A percentile compares a stretch with the other conserved stretches of the same genome.
phyloP scores from a whole-genome alignment of 1,140 invertebrate species.

The Zaprionus tsacasi region DNA sequence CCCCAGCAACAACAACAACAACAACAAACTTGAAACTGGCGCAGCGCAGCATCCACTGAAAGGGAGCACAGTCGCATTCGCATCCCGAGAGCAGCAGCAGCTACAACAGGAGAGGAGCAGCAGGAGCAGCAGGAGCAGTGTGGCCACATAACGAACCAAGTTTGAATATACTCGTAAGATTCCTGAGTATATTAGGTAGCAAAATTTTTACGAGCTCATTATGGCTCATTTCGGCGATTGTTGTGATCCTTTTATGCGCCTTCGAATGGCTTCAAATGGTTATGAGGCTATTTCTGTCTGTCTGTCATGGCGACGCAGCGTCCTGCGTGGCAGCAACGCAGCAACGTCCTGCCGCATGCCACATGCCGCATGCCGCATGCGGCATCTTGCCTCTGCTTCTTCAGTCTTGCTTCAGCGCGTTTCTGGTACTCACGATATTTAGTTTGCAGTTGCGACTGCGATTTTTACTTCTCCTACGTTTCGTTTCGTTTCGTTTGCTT shows the following conservation, averaged over 20 bases:
- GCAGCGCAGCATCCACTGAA: slow-evolving; percentile 28
- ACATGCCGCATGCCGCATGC: slow-evolving; percentile 24
- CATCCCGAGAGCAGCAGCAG: slow-evolving; percentile 27
- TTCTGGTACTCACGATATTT: slow-evolving; percentile 60
- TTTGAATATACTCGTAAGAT: slow-evolving; percentile 83
- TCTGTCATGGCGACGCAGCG: slow-evolving; percentile 65
- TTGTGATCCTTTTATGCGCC: slow-evolving; percentile 84
- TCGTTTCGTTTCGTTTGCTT: slow-evolving; percentile 45
- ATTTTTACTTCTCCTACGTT: slow-evolving; percentile 73
- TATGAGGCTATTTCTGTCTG: slow-evolving; percentile 83
- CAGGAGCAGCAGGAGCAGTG: slow-evolving; percentile 13
- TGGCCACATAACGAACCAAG: slow-evolving; percentile 74
- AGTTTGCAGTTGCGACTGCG: slow-evolving; percentile 81
- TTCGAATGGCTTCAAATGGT: slow-evolving; percentile 84
- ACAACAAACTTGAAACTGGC: slow-evolving; percentile 31
- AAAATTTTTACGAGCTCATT: slow-evolving; percentile 85
- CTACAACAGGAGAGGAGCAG: slow-evolving; percentile 22
- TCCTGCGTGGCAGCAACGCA: slow-evolving; percentile 25
- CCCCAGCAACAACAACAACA: neutral
- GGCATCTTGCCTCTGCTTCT: neutral
- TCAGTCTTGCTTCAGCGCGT: neutral
- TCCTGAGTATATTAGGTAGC: slow-evolving; percentile 84
- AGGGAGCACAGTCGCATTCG: slow-evolving; percentile 27
- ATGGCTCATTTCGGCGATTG: slow-evolving; percentile 84
- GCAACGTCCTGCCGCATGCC: slow-evolving; percentile 46